Percentiles rank a stretch among this genome's conserved stretches.
These are phyloP conservation scores for Melanargia galathea DNA, from an alignment of 2,888 invertebrate species.

Conservation along the genomic window DNA sequence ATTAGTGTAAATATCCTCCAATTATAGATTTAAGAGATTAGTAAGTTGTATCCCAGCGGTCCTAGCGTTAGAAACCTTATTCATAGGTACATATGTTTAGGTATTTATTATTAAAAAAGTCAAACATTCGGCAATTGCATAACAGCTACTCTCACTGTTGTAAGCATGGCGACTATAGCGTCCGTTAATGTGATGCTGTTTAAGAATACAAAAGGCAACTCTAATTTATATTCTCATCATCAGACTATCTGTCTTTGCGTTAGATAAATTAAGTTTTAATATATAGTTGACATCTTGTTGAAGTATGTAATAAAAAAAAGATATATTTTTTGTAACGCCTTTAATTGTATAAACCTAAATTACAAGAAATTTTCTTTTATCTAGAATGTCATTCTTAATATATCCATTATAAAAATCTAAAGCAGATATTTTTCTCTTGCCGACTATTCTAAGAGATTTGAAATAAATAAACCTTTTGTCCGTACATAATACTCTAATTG, in stretches of 20 bases:
- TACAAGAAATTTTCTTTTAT: conserved; percentile 60
- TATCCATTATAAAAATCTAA: conserved; percentile 94
- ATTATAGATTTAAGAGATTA: neutral
- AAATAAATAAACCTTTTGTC: conserved; percentile 85
- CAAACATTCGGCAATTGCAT: neutral
- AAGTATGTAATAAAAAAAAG: conserved; percentile 28
- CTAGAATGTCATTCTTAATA: conserved; percentile 84
- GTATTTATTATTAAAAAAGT: neutral
- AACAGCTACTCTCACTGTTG: neutral
- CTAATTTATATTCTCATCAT: neutral
- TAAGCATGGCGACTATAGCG: neutral
- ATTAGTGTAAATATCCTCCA: conserved; percentile 2
- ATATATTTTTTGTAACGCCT: conserved; percentile 26
- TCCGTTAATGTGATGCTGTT: too few relatives aligned
- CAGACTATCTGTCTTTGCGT: neutral
- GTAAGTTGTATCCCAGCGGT: neutral
- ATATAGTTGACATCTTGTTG: neutral
- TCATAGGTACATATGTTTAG: neutral
- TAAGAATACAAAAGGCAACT: too few relatives aligned
- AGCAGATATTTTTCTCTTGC: conserved; percentile 88
- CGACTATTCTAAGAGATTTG: conserved; percentile 84
- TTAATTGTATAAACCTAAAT: conserved; percentile 53
- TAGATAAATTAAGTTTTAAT: neutral
- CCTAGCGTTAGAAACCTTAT: neutral
- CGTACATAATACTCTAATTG: conserved; percentile 85